These are phyloP conservation scores for Dendrocincla fuliginosa DNA, from an alignment of 2,797 vertebrate genomes.

Conservation along the genomic window DNA sequence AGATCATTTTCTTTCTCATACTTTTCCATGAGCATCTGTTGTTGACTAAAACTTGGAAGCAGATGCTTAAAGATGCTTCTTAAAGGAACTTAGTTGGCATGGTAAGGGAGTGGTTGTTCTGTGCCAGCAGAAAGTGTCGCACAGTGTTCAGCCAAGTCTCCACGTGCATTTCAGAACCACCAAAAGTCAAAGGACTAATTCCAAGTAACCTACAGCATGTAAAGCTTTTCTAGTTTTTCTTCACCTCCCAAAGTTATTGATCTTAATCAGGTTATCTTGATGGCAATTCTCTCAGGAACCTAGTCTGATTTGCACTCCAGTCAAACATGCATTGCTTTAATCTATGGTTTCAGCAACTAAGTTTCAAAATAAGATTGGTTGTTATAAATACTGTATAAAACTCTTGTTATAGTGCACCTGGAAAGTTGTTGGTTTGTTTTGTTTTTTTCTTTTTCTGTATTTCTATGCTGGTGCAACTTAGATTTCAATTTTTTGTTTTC, in stretches of 20 bases:
- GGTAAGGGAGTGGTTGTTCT: not conserved
- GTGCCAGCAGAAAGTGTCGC: not conserved
- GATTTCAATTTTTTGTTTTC: not conserved
- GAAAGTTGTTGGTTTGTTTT: not conserved
- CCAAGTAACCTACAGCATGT: not conserved
- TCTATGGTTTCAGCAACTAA: not conserved
- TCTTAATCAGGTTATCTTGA: not conserved
- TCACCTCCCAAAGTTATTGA: not conserved
- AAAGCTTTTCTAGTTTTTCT: not conserved
- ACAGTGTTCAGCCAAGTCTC: not conserved
- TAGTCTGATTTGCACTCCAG: not conserved
- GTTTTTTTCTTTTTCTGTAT: not conserved
- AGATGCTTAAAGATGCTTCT: not conserved
- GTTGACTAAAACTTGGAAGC: not conserved
- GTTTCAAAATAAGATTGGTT: not conserved
- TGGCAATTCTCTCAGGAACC: not conserved
- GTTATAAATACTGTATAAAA: not conserved
- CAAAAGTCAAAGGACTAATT: not conserved
- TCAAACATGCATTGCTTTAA: not conserved
- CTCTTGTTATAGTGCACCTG: not conserved
- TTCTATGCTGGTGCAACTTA: not conserved
- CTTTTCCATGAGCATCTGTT: not conserved
- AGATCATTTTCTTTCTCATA: rapidly evolving
- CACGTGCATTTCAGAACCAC: not conserved
- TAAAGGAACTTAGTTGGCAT: not conserved